These are phyloP conservation scores for Pica pica DNA, from an alignment of 2,113 vertebrate species.

Conservation along the genomic window DNA sequence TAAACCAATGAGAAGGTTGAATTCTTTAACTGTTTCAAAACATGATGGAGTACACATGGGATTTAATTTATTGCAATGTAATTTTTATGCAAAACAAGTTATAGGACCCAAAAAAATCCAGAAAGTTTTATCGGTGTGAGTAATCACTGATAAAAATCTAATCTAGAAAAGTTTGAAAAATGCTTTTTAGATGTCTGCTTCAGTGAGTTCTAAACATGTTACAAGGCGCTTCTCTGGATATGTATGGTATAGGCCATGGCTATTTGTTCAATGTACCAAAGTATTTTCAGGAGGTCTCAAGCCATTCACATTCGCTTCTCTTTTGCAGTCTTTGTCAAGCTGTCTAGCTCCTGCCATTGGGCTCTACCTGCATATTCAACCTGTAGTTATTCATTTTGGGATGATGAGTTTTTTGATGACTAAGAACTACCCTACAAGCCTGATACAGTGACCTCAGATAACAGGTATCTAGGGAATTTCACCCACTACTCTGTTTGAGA, in stretches of 20 bases:
- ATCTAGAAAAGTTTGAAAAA: neutral
- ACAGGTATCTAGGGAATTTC: neutral
- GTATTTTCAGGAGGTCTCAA: neutral
- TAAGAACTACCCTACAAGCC: neutral
- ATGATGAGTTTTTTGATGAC: neutral
- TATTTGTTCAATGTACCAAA: neutral
- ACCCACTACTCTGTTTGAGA: neutral
- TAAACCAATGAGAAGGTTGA: neutral
- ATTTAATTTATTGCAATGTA: neutral
- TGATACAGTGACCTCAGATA: neutral
- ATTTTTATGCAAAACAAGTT: neutral
- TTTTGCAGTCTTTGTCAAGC: neutral
- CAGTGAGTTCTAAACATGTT: neutral
- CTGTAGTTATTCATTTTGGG: neutral
- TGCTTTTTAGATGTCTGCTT: neutral
- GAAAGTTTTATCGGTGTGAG: neutral
- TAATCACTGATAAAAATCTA: neutral
- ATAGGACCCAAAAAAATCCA: neutral
- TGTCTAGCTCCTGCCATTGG: neutral
- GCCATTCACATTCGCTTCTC: neutral
- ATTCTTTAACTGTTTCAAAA: neutral
- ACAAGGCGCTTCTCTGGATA: neutral
- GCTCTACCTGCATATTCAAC: neutral
- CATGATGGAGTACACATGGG: neutral
- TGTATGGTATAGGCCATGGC: accelerated